Base-by-base conservation (phyloP, 2,888 invertebrate genomes). In the Synergus laeviventris region DNA sequence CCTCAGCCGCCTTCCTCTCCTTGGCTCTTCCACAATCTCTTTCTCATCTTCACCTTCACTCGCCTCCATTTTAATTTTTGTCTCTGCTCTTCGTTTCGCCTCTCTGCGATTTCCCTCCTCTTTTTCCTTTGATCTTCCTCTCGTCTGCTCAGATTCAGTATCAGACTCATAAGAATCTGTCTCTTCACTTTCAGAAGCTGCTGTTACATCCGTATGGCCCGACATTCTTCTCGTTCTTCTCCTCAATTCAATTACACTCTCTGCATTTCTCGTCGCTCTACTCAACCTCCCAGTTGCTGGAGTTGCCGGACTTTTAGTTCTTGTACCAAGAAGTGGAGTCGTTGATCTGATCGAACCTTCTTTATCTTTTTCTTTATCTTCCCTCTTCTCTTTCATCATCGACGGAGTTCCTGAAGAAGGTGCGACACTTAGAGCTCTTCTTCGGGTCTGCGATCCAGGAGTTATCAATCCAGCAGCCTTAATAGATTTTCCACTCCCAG, bases 231-330 rank as follows among this genome's bases (percentile, higher is more conserved):
- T 91, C 0, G 91, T 91, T 3, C 92, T 88, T 56, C 92, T 85
- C 45, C 88, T 81, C 5, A 88, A 82, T 39, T 89, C 89, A 0
- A 85, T 77, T 3, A 84, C 85, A 9, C 84, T 75, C 5, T 90
- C 90, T 0, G 90, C 36, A 89, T 92, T 79, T 89, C 91, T 84
- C 82, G 89, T 87, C 1, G 81, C 83, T 18, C 90, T 82, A 0
- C 88, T 87, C 0, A 87, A 87, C 61, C 93, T 92, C 74, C 92
- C 92, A 8, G 91, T 91, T 1, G 91, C 91, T 0, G 94, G 93
- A 0, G 94, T 92, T 0, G 94, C 94, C 9, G 94, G 94, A 70
- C 94, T 94, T 81, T 94, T 94, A 1, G 94, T 94, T 66, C 94
- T 92, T 74, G 93, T 93, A 4, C 94, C 93, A 7, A 93, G 93